A percentile compares a stretch with the other conserved stretches of the same genome.
Conservation (phyloP, 2,888 invertebrate genomes). For the Meganola albula region DNA sequence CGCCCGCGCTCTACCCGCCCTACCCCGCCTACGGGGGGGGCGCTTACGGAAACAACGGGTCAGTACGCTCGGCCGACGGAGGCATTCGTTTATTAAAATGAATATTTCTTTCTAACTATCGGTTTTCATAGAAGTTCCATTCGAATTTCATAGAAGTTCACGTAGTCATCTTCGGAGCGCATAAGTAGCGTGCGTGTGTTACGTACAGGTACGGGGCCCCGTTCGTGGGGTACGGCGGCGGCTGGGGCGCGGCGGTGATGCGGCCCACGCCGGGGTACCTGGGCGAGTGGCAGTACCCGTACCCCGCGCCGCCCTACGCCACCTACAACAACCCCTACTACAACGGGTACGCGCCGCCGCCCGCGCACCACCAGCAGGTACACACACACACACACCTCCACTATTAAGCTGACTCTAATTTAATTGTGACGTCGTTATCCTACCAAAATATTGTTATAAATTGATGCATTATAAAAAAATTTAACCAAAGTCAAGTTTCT, state of each 20-base stretch:
- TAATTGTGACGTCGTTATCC: too few species aligned
- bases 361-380: conserved; percentile 69
- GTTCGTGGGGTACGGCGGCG: conserved; percentile 72
- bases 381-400: neutral
- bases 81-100: too few species aligned
- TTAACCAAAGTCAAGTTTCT: too few species aligned
- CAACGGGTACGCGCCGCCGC: conserved; percentile 69
- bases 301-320: conserved; percentile 53
- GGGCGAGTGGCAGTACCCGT: conserved; percentile 71
- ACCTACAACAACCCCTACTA: conserved; percentile 69
- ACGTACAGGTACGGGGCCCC: conserved; percentile 57
- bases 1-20: conserved; percentile 53
- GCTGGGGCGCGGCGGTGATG: conserved; percentile 65
- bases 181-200: too few species aligned
- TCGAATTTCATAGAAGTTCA: too few species aligned
- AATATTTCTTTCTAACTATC: too few species aligned
- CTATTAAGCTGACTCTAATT: too few species aligned
- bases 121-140: too few species aligned
- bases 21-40: conserved; percentile 55
- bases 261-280: conserved; percentile 72
- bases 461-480: too few species aligned
- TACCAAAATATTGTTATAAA: too few species aligned
- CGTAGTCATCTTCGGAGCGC: too few species aligned
- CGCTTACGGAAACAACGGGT: conserved; percentile 60
- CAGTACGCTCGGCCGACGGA: too few species aligned